A percentile compares a stretch with the other conserved stretches of the same genome.
Conservation (phyloP, 2,888 invertebrate genomes). For the Caenorhabditis becei region DNA sequence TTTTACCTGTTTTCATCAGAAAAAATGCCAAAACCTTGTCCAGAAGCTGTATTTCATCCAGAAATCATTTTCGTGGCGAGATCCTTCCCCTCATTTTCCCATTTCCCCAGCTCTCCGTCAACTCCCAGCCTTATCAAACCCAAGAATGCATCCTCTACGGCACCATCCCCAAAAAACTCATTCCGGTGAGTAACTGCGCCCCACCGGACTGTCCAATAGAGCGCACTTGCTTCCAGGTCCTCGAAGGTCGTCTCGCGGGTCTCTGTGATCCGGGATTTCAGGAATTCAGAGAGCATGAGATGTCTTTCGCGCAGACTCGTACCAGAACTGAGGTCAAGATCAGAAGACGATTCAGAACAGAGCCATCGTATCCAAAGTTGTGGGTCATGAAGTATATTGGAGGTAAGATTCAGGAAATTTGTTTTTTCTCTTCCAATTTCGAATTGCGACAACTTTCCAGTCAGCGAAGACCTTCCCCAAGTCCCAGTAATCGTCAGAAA, state of each 20-base stretch:
- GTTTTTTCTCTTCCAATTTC: too few relatives aligned
- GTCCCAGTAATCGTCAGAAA: neutral
- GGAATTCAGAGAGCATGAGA: neutral
- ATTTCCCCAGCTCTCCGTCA: neutral
- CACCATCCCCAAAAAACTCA: neutral
- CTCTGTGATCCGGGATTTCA: neutral
- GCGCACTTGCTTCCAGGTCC: neutral
- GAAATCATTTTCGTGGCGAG: neutral
- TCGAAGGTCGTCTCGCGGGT: neutral
- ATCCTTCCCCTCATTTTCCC: too few relatives aligned
- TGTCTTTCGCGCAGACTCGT: neutral
- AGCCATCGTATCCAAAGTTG: neutral
- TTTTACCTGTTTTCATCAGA: too few relatives aligned
- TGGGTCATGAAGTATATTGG: constrained; percentile 2
- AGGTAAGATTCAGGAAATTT: neutral
- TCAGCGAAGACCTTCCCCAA: neutral
- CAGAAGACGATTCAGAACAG: neutral
- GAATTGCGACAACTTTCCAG: too few relatives aligned
- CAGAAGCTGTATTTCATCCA: neutral
- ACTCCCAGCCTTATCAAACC: neutral
- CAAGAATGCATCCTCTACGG: neutral
- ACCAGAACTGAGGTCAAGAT: neutral
- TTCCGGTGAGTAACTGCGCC: neutral
- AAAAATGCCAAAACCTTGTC: too few relatives aligned
- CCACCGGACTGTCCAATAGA: too few relatives aligned